These are phyloP conservation scores for Reticulitermes lucifugus DNA, from an alignment of 2,888 invertebrate genomes.

Conservation along the genomic window DNA sequence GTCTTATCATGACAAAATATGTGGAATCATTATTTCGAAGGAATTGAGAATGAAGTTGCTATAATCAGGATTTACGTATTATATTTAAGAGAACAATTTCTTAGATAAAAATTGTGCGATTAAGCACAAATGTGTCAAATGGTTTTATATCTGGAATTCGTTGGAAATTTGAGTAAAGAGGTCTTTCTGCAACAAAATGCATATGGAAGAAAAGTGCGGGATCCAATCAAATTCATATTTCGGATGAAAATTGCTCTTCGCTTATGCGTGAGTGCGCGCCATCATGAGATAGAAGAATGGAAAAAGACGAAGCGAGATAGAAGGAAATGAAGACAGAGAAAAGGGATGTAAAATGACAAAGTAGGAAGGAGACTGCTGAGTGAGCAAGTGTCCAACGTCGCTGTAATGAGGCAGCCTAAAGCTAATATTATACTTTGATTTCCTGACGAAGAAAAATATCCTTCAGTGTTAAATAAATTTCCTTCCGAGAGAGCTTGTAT, in stretches of 20 bases:
- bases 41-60: too few relatives aligned
- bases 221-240: not conserved
- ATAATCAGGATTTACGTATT: too few relatives aligned
- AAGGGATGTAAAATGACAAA: not conserved
- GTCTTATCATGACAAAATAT: too few relatives aligned
- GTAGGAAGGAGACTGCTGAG: not conserved
- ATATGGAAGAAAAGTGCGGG: not conserved
- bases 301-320: not conserved
- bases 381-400: not conserved
- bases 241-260: not conserved
- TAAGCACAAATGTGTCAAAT: not conserved
- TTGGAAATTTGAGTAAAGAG: not conserved
- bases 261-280: not conserved
- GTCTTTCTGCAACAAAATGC: not conserved
- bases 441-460: not conserved
- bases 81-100: too few relatives aligned
- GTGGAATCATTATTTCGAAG: too few relatives aligned
- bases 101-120: not conserved
- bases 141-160: not conserved
- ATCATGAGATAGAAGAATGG: not conserved
- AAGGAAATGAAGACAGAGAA: not conserved
- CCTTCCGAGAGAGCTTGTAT: not conserved
- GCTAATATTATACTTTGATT: constrained; percentile 13
- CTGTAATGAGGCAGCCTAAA: not conserved
- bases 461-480: not conserved